Conservation (phyloP, 2,113 vertebrate species). For the Cervus canadensis region DNA sequence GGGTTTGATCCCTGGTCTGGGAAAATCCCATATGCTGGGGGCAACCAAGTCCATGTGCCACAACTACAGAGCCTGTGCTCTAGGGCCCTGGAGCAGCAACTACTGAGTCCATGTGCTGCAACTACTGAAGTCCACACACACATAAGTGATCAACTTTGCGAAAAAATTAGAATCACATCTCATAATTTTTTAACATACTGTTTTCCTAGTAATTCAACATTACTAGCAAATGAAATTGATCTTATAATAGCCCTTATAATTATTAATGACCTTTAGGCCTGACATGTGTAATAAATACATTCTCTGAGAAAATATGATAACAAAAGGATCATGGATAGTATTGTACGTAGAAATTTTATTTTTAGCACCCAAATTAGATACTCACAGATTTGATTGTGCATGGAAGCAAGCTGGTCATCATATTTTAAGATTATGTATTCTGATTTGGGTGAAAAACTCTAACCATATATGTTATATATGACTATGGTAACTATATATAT, state of each 20-base stretch:
- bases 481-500: neutral
- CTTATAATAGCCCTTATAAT: neutral
- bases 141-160: neutral
- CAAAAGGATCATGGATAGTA: neutral
- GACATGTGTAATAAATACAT: neutral
- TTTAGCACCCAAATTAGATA: neutral
- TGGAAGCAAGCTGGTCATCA: neutral
- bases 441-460: neutral
- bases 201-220: constrained; percentile 28
- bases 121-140: neutral
- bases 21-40: neutral
- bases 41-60: neutral
- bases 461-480: neutral
- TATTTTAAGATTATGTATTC: neutral
- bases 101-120: neutral
- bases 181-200: neutral
- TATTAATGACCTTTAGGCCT: constrained; percentile 8
- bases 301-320: neutral
- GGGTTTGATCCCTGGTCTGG: neutral
- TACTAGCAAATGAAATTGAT: neutral
- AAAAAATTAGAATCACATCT: neutral
- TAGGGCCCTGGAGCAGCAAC: neutral
- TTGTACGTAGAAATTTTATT: neutral
- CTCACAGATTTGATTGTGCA: neutral
- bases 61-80: neutral